Evolutionary conservation across 2,888 invertebrate genomes (phyloP).

Genomic region (Coenonympha arcania): DNA sequence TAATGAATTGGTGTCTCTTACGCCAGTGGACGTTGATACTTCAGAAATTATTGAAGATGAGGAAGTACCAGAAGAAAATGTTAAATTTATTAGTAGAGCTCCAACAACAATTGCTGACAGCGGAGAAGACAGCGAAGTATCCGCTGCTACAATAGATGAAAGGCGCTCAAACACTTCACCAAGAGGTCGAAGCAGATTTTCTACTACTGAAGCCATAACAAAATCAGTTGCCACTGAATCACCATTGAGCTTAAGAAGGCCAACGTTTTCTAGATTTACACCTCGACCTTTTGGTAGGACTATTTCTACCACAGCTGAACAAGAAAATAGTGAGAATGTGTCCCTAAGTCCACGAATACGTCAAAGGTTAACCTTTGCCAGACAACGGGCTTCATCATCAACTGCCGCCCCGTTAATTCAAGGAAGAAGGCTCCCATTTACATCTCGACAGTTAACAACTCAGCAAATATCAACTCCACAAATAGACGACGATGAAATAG

Average conservation of each 20-base stretch:
- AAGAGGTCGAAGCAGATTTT: conserved; percentile 53
- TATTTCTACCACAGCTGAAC: conserved; percentile 29
- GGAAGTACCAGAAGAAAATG: conserved; percentile 35
- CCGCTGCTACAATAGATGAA: conserved; percentile 59
- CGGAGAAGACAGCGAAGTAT: conserved; percentile 54
- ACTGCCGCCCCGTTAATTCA: conserved; percentile 34
- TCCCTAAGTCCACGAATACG: conserved; percentile 34
- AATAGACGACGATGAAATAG: conserved; percentile 47
- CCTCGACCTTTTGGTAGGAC: conserved; percentile 60
- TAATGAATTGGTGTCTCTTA: conserved; percentile 72
- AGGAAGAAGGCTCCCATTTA: conserved; percentile 51
- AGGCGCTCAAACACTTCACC: conserved; percentile 48
- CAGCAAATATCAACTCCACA: conserved; percentile 34
- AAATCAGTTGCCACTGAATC: conserved; percentile 36
- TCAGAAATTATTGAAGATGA: conserved; percentile 37
- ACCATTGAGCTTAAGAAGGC: conserved; percentile 42
- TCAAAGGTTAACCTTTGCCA: conserved; percentile 42
- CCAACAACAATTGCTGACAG: conserved; percentile 42
- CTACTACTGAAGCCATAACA: conserved; percentile 42
- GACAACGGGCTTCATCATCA: conserved; percentile 39
- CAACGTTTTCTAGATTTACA: conserved; percentile 57
- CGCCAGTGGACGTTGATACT: conserved; percentile 61
- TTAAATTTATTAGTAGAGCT: conserved; percentile 38
- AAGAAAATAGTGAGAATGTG: conserved; percentile 33
- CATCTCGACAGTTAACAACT: conserved; percentile 45